Evolutionary conservation across 1,140 invertebrate species (phyloP).

Genomic region (Drosophila watanabei): DNA sequence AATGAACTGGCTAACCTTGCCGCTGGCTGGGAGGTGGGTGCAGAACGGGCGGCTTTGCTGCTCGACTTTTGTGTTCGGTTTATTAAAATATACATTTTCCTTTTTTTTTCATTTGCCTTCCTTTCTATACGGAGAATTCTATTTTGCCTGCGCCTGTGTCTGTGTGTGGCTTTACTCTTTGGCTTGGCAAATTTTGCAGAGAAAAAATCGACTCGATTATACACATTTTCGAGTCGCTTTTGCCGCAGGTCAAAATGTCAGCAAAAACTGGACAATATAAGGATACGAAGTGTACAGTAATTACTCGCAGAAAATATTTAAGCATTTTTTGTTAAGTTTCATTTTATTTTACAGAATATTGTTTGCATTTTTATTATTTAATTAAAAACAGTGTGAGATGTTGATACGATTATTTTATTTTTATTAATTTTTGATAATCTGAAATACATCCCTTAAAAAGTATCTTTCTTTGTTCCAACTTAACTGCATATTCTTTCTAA

Average conservation of each 20-base stretch:
- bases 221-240: constrained; percentile 22
- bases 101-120: constrained; percentile 38
- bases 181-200: constrained; percentile 50
- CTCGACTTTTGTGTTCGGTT: constrained; percentile 54
- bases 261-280: constrained; percentile 52
- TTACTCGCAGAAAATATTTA: constrained; percentile 9
- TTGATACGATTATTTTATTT: no score
- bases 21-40: constrained; percentile 26
- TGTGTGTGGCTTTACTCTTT: constrained; percentile 36
- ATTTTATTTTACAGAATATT: background rate
- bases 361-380: background rate
- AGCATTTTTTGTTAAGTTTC: background rate
- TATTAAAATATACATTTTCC: constrained; percentile 67
- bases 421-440: no score
- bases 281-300: constrained; percentile 19
- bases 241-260: constrained; percentile 65
- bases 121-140: constrained; percentile 18
- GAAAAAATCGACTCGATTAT: constrained; percentile 26
- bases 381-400: background rate
- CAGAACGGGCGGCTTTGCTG: constrained; percentile 15
- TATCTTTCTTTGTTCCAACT: no score
- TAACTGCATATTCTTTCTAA: no score
- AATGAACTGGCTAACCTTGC: constrained; percentile 71
- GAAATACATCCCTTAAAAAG: no score
- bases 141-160: constrained; percentile 18